Evolutionary conservation across 1,140 invertebrate genomes (phyloP).

Genomic region (Caenorhabditis briggsae): DNA sequence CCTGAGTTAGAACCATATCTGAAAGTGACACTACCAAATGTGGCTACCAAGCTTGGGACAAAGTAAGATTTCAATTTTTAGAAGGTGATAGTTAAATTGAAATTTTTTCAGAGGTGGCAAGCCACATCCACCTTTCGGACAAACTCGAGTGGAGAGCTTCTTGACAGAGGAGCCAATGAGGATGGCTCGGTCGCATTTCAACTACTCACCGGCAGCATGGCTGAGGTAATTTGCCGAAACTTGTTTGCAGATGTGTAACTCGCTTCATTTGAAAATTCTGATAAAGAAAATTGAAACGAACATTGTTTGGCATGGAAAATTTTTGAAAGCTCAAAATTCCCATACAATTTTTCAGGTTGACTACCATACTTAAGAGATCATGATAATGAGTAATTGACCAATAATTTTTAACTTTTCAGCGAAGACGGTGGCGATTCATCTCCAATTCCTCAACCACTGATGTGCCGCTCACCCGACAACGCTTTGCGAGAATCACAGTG

Average conservation of each 20-base stretch:
- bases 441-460: conserved; percentile 9
- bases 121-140: conserved; percentile 10
- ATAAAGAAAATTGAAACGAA: too few relatives aligned
- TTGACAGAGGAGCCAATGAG: conserved; percentile 42
- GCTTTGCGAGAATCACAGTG: conserved; percentile 19
- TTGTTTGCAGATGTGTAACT: too few relatives aligned
- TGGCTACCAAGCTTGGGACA: neutral
- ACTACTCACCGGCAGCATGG: conserved; percentile 39
- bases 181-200: conserved; percentile 33
- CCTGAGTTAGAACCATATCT: conserved; percentile 24
- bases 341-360: too few relatives aligned
- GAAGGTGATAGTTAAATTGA: neutral
- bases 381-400: too few relatives aligned
- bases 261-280: too few relatives aligned
- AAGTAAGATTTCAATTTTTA: neutral
- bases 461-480: conserved; percentile 35
- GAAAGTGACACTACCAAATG: conserved; percentile 23
- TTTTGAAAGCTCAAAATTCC: too few relatives aligned
- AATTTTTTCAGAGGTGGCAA: conserved; percentile 1
- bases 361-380: too few relatives aligned
- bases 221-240: neutral
- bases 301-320: too few relatives aligned
- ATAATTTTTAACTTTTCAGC: neutral
- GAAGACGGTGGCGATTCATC: conserved; percentile 32
- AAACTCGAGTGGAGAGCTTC: conserved; percentile 22